Conservation (phyloP, 2,797 vertebrate genomes). For the Crypturellus tataupa region DNA sequence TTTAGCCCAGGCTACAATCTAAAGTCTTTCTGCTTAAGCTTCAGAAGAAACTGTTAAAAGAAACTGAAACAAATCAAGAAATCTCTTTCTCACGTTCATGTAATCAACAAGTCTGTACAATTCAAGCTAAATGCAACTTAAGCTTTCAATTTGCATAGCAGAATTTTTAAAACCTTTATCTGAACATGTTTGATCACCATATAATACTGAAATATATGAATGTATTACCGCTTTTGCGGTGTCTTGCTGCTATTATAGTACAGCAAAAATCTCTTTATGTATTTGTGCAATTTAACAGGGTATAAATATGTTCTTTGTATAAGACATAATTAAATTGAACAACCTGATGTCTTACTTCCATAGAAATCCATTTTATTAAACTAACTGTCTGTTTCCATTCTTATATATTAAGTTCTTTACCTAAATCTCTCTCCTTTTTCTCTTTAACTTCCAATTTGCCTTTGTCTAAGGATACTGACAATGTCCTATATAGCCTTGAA, state of each 20-base stretch:
- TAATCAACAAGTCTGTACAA: conserved; percentile 20
- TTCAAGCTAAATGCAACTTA: neutral
- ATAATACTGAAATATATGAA: neutral
- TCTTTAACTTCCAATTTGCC: conserved; percentile 69
- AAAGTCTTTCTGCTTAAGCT: neutral
- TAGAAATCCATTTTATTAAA: conserved; percentile 70
- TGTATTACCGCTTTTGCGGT: neutral
- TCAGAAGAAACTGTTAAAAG: neutral
- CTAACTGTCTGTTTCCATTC: conserved; percentile 24
- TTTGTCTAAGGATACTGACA: conserved; percentile 74
- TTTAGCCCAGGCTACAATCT: neutral
- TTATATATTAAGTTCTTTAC: conserved; percentile 67
- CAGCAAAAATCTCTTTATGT: neutral
- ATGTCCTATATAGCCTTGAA: conserved; percentile 76
- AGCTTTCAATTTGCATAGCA: neutral
- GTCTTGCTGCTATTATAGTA: neutral
- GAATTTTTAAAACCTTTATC: neutral
- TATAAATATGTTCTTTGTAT: conserved; percentile 29
- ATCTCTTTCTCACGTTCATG: neutral
- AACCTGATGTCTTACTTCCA: conserved; percentile 51
- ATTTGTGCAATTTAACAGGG: conserved; percentile 32
- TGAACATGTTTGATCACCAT: neutral
- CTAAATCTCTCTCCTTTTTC: conserved; percentile 62
- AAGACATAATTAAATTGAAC: conserved; percentile 59
- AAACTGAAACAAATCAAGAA: neutral